phyloP scores from a whole-genome alignment of 2,797 vertebrate genomes.

The Eulemur albifrons region DNA sequence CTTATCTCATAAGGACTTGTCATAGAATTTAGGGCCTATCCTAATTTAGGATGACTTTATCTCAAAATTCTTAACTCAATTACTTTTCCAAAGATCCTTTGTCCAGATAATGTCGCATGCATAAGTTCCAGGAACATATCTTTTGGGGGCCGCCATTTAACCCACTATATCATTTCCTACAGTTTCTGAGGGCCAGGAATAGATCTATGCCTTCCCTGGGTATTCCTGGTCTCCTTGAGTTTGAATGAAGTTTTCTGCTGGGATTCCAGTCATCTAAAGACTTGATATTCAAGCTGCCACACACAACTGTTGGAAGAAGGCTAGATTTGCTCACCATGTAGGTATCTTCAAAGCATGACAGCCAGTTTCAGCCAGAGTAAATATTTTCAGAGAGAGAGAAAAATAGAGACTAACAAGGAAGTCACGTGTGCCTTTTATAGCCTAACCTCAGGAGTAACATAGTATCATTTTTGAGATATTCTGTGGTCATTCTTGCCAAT shows the following conservation, averaged over 20 bases:
- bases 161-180: neutral
- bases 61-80: neutral
- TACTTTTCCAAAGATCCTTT: neutral
- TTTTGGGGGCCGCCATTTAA: neutral
- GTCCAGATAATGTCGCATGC: neutral
- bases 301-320: neutral
- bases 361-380: neutral
- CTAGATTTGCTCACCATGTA: neutral
- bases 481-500: neutral
- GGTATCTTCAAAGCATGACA: neutral
- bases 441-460: neutral
- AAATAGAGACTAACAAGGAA: neutral
- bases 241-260: neutral
- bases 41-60: neutral
- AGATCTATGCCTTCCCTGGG: accelerated
- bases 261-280: neutral
- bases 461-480: neutral
- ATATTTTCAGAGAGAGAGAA: neutral
- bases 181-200: neutral
- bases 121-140: neutral
- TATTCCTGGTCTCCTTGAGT: neutral
- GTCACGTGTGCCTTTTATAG: neutral
- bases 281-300: neutral
- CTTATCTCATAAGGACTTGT: neutral
- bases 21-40: neutral